Evolutionary conservation across 2,888 invertebrate genomes (phyloP), one percentile per base, ranked within the genome.

Genomic region (Erebia epiphron): DNA sequence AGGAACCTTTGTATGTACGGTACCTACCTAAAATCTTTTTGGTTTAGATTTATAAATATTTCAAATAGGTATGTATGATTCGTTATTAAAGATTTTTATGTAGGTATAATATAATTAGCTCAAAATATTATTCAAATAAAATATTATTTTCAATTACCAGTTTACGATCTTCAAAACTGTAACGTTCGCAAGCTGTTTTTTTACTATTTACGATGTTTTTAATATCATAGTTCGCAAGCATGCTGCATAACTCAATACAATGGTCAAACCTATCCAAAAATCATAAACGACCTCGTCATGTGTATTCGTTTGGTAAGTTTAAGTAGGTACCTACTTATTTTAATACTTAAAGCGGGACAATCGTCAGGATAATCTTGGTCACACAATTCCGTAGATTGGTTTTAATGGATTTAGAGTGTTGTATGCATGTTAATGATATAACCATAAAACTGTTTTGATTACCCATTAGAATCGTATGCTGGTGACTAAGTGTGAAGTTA

Each of bases 341-440:
- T 54, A 49, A 65, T 66, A 69, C 60, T 61, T 26, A 1, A 83
- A 82, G 82, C 74, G 76, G 76, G 80, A 85, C 83, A 86, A 85
- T 84, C 81, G 75, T 75, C 75, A 68, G 72, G 72, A 80, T 86
- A 87, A 84, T 82, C 79, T 75, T 80, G 79, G 84, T 79, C 79
- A 78, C 83, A 81, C 86, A 86, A 88, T 87, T 83, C 86, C 79
- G 76, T 78, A 84, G 84, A 86, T 87, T 80, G 83, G 82, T 82
- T 88, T 86, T 89, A 91, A 91, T 91, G 91, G 89, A 88, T 86
- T 87, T 82, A 82, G 86, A 87, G 88, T 85, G 86, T 81, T 83
- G 79, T 83, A 84, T 83, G 83, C 83, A 79, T 86, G 84, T 86
- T 87, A 86, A 87, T 88, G 87, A 84, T 83, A 82, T 78, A 73